phyloP scores from a whole-genome alignment of 2,797 vertebrate genomes.

The Notamacropus eugenii region DNA sequence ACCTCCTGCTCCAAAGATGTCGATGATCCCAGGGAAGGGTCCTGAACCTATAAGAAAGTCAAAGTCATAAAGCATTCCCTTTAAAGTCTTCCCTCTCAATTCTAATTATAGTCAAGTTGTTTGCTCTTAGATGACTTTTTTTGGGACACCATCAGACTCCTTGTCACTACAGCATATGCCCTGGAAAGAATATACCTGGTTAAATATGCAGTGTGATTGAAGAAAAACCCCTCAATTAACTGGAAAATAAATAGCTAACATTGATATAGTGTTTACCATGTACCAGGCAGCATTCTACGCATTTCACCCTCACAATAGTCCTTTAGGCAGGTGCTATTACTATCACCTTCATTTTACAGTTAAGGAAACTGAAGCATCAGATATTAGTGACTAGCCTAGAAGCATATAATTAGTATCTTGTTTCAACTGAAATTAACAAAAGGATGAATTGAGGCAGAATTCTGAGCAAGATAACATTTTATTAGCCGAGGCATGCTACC shows the following conservation, averaged over 20 bases:
- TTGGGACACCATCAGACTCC: not conserved
- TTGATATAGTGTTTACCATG: not conserved
- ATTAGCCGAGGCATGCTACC: too few species aligned
- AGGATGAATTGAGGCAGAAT: too few species aligned
- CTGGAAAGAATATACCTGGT: too few species aligned
- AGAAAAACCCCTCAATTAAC: not conserved
- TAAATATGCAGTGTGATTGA: not conserved
- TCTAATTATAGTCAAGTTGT: not conserved
- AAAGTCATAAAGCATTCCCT: not conserved
- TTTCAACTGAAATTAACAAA: too few species aligned
- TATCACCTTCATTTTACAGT: too few species aligned
- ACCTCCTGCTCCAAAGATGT: constrained; percentile 89
- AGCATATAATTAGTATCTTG: too few species aligned
- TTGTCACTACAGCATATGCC: not conserved
- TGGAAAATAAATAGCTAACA: not conserved
- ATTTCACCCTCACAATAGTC: too few species aligned
- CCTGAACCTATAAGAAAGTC: constrained; percentile 84
- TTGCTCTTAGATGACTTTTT: not conserved
- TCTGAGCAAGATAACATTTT: too few species aligned
- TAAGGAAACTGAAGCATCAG: too few species aligned
- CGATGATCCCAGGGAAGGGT: constrained; percentile 92
- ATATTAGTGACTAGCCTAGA: too few species aligned
- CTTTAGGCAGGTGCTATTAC: too few species aligned
- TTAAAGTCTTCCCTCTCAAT: not conserved
- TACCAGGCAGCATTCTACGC: too few species aligned